phyloP scores from a whole-genome alignment of 2,113 vertebrate genomes.

The Neogale vison region DNA sequence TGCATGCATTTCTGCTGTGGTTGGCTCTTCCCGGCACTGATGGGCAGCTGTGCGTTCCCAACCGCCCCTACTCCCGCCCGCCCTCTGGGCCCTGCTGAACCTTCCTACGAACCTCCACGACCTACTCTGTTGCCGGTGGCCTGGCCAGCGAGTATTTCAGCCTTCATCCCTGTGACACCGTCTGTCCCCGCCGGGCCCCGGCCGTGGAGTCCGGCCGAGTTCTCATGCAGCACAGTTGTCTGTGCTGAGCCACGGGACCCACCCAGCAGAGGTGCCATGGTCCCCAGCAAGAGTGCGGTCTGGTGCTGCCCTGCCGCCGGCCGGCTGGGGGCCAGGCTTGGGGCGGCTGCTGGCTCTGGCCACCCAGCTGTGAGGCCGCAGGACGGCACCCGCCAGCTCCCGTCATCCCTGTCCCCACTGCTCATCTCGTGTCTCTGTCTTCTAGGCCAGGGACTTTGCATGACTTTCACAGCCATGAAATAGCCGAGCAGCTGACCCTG shows the following conservation, averaged over 20 bases:
- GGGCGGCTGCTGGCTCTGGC: fast-evolving
- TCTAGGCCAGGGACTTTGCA: slow-evolving; percentile 96
- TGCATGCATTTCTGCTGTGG: fast-evolving
- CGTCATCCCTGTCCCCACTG: fast-evolving
- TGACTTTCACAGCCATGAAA: slow-evolving; percentile 98
- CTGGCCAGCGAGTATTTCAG: fast-evolving
- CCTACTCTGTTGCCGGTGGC: fast-evolving
- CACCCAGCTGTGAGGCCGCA: background rate
- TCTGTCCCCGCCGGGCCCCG: background rate
- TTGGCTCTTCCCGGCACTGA: background rate
- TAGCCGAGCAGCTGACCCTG: slow-evolving; percentile 97
- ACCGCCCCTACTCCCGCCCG: background rate
- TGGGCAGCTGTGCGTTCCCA: background rate
- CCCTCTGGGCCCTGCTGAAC: background rate
- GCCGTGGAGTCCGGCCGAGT: background rate
- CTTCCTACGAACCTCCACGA: background rate
- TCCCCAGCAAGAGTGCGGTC: fast-evolving
- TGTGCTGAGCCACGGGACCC: background rate
- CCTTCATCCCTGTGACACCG: fast-evolving
- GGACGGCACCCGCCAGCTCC: fast-evolving
- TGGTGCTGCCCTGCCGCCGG: fast-evolving
- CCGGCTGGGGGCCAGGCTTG: background rate
- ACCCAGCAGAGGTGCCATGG: fast-evolving
- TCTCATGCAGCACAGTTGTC: background rate
- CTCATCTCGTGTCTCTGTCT: background rate